Conservation (phyloP, 2,888 invertebrate genomes). For the Acanthosepion lycidas region DNA sequence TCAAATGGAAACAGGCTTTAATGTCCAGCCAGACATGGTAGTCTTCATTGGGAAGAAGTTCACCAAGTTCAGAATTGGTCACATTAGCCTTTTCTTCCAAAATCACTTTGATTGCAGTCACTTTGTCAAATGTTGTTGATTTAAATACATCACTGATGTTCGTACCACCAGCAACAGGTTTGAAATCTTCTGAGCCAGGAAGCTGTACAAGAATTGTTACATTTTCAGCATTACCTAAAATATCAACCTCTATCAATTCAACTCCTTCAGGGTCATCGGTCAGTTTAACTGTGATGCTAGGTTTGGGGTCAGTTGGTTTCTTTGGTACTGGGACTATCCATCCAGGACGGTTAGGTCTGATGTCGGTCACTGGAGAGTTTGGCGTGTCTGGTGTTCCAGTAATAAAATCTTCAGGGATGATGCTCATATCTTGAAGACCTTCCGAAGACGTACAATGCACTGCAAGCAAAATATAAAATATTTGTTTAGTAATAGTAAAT, state of each 20-base stretch:
- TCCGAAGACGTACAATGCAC: neutral
- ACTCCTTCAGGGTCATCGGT: constrained; percentile 35
- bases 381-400: neutral
- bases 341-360: neutral
- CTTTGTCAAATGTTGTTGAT: neutral
- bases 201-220: neutral
- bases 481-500: neutral
- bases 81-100: neutral
- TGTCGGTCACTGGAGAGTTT: neutral
- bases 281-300: neutral
- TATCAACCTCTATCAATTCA: neutral
- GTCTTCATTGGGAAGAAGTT: no score
- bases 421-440: neutral
- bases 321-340: constrained; percentile 24
- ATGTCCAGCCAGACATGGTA: no score
- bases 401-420: constrained; percentile 33
- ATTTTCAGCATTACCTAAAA: neutral
- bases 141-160: neutral
- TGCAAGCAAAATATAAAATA: neutral
- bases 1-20: no score
- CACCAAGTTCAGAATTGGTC: no score
- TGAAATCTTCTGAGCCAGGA: constrained; percentile 23
- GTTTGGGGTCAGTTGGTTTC: neutral
- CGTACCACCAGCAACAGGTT: neutral
- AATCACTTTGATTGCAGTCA: neutral